Conservation (phyloP, 1,140 invertebrate species). For the Neodiprion fabricii region DNA sequence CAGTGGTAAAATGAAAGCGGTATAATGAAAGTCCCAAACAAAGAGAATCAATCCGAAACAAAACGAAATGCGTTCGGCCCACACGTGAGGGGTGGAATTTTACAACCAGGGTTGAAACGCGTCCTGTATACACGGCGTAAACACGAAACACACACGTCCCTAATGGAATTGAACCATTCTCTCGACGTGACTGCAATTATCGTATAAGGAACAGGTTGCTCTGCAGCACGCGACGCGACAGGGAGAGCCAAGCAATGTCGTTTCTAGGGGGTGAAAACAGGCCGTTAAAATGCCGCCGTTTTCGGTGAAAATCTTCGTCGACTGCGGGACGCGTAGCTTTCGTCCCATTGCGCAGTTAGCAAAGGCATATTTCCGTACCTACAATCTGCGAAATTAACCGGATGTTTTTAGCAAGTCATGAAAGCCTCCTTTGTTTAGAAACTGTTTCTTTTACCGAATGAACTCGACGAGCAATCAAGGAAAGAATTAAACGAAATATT, state of each 20-base stretch:
- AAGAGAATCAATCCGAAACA: not conserved
- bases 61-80: too few species aligned
- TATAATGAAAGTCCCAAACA: not conserved
- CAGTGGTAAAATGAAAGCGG: not conserved
- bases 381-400: too few species aligned
- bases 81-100: not conserved
- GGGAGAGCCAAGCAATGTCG: not conserved
- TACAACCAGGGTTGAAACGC: not conserved
- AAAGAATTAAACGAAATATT: not conserved
- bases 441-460: slow-evolving; percentile 20
- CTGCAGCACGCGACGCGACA: not conserved
- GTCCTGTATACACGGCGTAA: not conserved
- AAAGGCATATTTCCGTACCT: slow-evolving; percentile 35
- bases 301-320: slow-evolving; percentile 34
- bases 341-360: slow-evolving; percentile 39
- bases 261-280: not conserved
- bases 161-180: slow-evolving; percentile 6
- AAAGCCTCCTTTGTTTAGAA: slow-evolving; percentile 16
- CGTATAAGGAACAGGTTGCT: not conserved
- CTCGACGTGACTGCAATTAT: not conserved
- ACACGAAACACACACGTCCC: not conserved
- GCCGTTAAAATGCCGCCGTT: slow-evolving; percentile 26
- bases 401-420: too few species aligned
- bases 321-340: slow-evolving; percentile 28
- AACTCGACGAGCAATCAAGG: slow-evolving; percentile 21